Evolutionary conservation across 2,888 invertebrate species (phyloP).

Genomic region (Megalurothrips usitatus): DNA sequence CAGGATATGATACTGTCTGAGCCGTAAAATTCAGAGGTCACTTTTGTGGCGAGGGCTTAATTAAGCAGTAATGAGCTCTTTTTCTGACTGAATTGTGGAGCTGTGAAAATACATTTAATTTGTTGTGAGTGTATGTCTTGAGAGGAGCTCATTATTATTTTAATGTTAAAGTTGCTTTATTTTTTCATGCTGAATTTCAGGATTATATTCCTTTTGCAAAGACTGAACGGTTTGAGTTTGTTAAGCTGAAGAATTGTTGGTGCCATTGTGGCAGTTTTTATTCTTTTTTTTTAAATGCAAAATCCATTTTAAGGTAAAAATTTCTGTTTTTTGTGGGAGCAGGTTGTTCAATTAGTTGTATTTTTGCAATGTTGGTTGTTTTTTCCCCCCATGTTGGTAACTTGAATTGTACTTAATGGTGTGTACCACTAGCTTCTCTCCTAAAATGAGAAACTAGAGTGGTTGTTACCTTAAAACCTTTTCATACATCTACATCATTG

Average conservation of each 20-base stretch:
- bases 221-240: conserved; percentile 14
- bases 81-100: not conserved
- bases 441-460: too few relatives aligned
- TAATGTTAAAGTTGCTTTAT: conserved; percentile 8
- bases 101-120: conserved; percentile 15
- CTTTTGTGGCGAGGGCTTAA: not conserved
- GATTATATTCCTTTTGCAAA: conserved; percentile 12
- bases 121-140: not conserved
- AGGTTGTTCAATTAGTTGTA: too few relatives aligned
- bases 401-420: too few relatives aligned
- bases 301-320: not conserved
- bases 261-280: not conserved
- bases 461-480: too few relatives aligned
- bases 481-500: too few relatives aligned
- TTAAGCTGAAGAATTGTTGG: not conserved
- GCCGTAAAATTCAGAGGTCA: not conserved
- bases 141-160: not conserved
- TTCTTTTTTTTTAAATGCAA: too few relatives aligned
- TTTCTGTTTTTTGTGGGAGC: not conserved
- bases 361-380: too few relatives aligned
- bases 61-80: not conserved
- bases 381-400: too few relatives aligned
- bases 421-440: too few relatives aligned
- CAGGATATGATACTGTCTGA: not conserved
- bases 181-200: conserved; percentile 8